A percentile compares a stretch with the other conserved stretches of the same genome.
phyloP scores from a whole-genome alignment of 2,113 vertebrate species.

The Callipepla californica region DNA sequence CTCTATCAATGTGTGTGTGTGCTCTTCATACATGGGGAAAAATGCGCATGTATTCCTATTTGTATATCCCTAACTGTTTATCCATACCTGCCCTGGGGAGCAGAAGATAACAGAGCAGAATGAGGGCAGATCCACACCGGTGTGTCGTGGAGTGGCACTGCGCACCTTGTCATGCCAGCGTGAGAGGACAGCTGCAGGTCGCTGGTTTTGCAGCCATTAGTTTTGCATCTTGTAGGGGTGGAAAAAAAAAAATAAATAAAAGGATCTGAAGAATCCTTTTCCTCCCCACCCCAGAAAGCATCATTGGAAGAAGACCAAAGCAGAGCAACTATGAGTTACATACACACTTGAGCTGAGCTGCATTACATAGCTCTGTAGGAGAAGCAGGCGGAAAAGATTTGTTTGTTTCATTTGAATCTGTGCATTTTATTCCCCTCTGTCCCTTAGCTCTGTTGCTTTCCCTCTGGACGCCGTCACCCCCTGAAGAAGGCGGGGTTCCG shows the following conservation, averaged over 20 bases:
- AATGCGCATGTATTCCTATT: conserved; percentile 54
- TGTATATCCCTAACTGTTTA: background rate
- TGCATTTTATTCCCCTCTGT: conserved; percentile 63
- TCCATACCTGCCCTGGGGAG: conserved; percentile 55
- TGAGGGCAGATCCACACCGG: conserved; percentile 71
- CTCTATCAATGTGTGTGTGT: background rate
- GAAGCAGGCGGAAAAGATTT: conserved; percentile 87
- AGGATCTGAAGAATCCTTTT: conserved; percentile 9
- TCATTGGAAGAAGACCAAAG: conserved; percentile 89
- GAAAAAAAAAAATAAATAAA: conserved; percentile 56
- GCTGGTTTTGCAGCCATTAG: conserved; percentile 85
- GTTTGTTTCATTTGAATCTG: conserved; percentile 62
- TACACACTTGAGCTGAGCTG: conserved; percentile 89
- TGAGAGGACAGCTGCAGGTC: conserved; percentile 81
- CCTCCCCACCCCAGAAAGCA: conserved; percentile 77
- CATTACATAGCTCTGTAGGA: conserved; percentile 87
- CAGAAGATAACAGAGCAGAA: conserved; percentile 33
- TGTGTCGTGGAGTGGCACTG: conserved; percentile 67
- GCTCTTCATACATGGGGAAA: conserved; percentile 57
- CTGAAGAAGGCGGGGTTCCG: conserved; percentile 99
- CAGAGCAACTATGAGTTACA: conserved; percentile 96
- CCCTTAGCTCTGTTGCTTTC: conserved; percentile 54
- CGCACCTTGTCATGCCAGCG: conserved; percentile 89
- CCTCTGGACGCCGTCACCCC: conserved; percentile 84
- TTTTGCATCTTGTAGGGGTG: conserved; percentile 83